phyloP scores from a whole-genome alignment of 2,797 vertebrate species.

The Sebastes miniatus region DNA sequence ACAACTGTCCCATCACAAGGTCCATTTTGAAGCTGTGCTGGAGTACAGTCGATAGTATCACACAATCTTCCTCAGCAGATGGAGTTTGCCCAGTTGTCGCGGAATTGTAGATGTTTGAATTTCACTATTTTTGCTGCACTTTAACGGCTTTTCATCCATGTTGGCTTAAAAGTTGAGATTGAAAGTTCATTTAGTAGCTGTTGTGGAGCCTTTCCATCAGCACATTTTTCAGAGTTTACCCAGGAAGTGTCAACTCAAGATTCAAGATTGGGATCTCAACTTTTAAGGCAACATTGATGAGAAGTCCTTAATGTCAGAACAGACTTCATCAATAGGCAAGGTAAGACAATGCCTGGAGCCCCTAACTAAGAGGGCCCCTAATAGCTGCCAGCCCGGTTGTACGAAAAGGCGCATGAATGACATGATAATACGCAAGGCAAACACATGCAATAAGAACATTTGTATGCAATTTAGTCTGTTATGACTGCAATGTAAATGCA shows the following conservation, averaged over 20 bases:
- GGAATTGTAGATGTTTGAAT: background rate
- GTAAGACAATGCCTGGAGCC: no score
- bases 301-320: background rate
- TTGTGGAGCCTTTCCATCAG: background rate
- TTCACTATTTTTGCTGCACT: background rate
- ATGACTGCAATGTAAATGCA: no score
- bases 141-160: background rate
- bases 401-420: no score
- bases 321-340: background rate
- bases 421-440: no score
- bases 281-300: background rate
- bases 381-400: background rate
- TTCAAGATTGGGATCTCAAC: background rate
- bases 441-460: no score
- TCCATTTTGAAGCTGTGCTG: background rate
- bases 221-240: background rate
- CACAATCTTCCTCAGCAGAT: background rate
- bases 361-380: background rate
- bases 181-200: background rate
- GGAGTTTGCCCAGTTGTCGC: background rate
- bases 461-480: no score
- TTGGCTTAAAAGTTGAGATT: no score
- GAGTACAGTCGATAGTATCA: background rate
- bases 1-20: no score
- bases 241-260: background rate